phyloP scores from a whole-genome alignment of 2,113 vertebrate species.

The Pangasianodon hypophthalmus region DNA sequence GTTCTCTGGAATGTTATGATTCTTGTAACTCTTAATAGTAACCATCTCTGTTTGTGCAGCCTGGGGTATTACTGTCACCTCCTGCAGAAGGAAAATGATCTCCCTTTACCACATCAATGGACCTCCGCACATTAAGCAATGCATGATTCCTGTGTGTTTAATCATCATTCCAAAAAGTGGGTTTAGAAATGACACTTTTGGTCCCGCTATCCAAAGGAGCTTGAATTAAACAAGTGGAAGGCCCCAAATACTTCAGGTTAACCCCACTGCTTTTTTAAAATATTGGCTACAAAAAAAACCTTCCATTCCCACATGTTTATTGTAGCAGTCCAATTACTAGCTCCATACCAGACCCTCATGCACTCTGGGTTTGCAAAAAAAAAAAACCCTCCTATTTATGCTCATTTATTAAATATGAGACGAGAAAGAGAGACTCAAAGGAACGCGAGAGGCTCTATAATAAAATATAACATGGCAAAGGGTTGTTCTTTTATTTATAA shows the following conservation, averaged over 20 bases:
- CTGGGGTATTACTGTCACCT: constrained; percentile 44
- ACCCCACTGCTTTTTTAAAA: constrained; percentile 25
- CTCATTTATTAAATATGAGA: constrained; percentile 54
- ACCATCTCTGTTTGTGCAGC: constrained; percentile 47
- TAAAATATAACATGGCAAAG: constrained; percentile 63
- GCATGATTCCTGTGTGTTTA: constrained; percentile 34
- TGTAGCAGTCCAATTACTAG: constrained; percentile 44
- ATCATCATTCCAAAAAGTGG: constrained; percentile 48
- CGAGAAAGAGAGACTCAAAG: constrained; percentile 26
- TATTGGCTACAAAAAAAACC: neutral
- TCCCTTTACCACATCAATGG: constrained; percentile 44
- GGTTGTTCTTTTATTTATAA: constrained; percentile 74
- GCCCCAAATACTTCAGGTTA: constrained; percentile 46
- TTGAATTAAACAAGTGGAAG: constrained; percentile 40
- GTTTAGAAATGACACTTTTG: constrained; percentile 28
- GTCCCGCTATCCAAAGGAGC: constrained; percentile 17
- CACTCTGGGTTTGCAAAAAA: neutral
- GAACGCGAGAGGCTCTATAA: constrained; percentile 57
- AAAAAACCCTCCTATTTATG: constrained; percentile 34
- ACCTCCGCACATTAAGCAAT: constrained; percentile 2
- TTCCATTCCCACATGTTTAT: constrained; percentile 45
- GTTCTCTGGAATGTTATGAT: constrained; percentile 41
- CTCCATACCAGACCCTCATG: constrained; percentile 6
- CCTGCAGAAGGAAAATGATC: constrained; percentile 34
- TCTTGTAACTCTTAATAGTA: constrained; percentile 40